Base-by-base conservation (phyloP, 1,140 invertebrate genomes). In the Aphelenchoides besseyi region DNA sequence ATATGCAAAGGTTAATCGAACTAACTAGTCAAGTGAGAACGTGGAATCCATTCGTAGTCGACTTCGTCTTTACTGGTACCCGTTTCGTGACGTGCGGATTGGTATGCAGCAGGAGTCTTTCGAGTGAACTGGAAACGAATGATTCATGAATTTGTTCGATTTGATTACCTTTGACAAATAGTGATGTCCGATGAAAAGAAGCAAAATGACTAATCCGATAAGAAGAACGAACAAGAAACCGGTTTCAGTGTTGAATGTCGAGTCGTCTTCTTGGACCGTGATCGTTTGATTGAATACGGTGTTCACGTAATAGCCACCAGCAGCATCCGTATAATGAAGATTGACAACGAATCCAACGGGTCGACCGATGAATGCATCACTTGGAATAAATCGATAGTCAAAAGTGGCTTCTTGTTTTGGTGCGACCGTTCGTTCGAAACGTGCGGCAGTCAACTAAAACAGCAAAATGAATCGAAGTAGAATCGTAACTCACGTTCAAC, bases 261-360 rank as follows among this genome's bases (percentile, higher is more conserved):
- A 94, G 77, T 97, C 95, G 53, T 97, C 88, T 87, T 98, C 96
- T 35, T 95, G 89, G 74, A 98, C 92, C 85, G 92, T 92, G 3
- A 99, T 89, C n/a, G 96, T 98, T 87, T 97, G 93, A 86, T 99
- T 99, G 88, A 94, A 99, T 0, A 98, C 93, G 72, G 95, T 92
- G 87, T 95, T 94, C 80, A 90, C 88, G 85, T 88, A 94, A 57
- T 87, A 85, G 59, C 88, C 87, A 37, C 90, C 90, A 80, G 86
- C 87, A 28, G 75, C 85, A 88, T 98, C 94, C 85, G 90, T 91
- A 86, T 98, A 99, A 78, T 91, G 91, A 2, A 98, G 86, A 75
- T 95, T 94, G 77, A 98, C 90, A 79, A 92, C 92, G 0, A 98
- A 88, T 30, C 95, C 95, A 85, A 98, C 96, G 5, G 95, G 95